Percentiles rank a stretch among this genome's conserved stretches.
These are phyloP conservation scores for Gopherus evgoodei DNA, from an alignment of 2,113 vertebrate species.

Conservation along the genomic window DNA sequence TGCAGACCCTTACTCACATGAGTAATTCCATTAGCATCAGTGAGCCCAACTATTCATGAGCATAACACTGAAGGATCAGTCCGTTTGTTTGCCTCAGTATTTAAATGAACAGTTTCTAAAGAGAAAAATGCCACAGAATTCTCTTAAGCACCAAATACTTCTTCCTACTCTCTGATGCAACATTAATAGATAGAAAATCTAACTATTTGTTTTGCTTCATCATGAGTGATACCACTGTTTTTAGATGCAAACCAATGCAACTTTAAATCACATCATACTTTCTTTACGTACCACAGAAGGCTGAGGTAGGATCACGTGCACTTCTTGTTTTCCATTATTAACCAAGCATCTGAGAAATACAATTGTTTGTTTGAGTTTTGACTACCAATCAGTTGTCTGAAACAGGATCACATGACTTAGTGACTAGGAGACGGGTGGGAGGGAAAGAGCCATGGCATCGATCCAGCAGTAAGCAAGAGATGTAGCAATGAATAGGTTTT, in stretches of 20 bases:
- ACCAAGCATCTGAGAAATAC: background rate
- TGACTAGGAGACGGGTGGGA: background rate
- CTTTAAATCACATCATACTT: background rate
- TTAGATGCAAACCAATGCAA: background rate
- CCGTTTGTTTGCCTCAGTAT: background rate
- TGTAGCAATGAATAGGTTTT: rapidly evolving
- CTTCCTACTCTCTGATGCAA: background rate
- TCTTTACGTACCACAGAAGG: background rate
- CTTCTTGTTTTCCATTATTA: background rate
- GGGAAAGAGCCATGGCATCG: rapidly evolving
- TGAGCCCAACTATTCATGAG: background rate
- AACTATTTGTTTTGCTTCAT: background rate
- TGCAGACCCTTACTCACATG: background rate
- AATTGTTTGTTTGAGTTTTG: background rate
- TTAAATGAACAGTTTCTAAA: background rate
- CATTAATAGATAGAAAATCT: background rate
- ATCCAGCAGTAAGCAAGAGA: background rate
- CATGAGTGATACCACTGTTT: background rate
- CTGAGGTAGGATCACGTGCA: background rate
- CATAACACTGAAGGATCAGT: background rate
- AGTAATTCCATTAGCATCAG: background rate
- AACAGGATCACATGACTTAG: background rate
- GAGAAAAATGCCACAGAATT: background rate
- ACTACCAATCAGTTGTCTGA: background rate
- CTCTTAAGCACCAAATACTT: background rate